Base-by-base conservation (phyloP, 37 sponge, comb jelly and placozoan species). In the Agelas oroides region DNA sequence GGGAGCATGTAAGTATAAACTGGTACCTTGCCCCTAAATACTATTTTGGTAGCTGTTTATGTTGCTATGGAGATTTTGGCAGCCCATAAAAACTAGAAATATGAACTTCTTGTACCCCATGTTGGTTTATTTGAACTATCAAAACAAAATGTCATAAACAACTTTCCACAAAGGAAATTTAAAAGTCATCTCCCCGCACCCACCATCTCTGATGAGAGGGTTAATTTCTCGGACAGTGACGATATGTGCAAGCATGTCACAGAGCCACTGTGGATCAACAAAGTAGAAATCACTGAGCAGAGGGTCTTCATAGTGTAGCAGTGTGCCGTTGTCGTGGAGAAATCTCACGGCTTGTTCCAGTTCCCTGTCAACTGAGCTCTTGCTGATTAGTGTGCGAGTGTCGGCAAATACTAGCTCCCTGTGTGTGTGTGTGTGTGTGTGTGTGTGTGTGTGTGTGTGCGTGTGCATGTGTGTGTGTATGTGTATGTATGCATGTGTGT, bases 251-350 rank as follows among this genome's bases (percentile, higher is more conserved):
- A 92, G 58, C 94, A 96, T 84, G 75, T 92, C 91, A 20, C 82
- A 83, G 72, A 96, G 80, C 96, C 96, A 96, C 86, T 96, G 96
- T 41, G 96, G 96, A 53, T 96, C 96, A 0, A 96, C 91, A 57
- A 96, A 96, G 88, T 93, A 96, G 55, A 96, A 74, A 75, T 96
- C 86, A 15, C 55, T 81, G 39, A 96, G 89, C 2, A 93, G 76
- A 27, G 94, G 88, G 70, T 92, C 96, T 23, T 93, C 91, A 32
- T 90, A 94, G 80, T 96, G 93, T 28, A 96, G 81, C 62, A 96
- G 58, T 46, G 92, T 87, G 1, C 96, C 96, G 60, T 90, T 96
- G 75, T 94, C 94, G 77, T 90, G 91, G 31, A 96, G 94, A 71
- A 96, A 96, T 60, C 88, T 52, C 5, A 92, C 79, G 53, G 96